Base-by-base conservation (phyloP, 2,888 invertebrate species). In the Ernsta delagoae region DNA sequence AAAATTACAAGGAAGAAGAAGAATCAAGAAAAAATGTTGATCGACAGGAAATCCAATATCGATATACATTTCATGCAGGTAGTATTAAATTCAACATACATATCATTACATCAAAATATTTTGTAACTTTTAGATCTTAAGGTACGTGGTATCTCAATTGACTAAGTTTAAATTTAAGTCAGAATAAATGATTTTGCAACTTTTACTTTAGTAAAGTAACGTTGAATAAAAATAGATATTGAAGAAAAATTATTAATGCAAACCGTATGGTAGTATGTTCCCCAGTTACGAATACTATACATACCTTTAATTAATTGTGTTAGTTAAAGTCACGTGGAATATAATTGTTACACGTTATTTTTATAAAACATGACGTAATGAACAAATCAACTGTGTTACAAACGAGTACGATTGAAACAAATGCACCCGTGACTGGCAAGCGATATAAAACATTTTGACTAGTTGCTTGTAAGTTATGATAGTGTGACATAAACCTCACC, bases 1-100 rank as follows among this genome's bases (percentile, higher is more conserved):
- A 75, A 78, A 75, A 83, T 84, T 82, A 86, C 81, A 79, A 79
- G 80, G 82, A 82, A 84, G 74, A 75, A 73, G 12, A 79, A 75
- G 77, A 78, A 78, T 73, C 69, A 71, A 73, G 76, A 78, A 77
- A 79, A 77, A 73, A 61, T 53, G 16, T 41, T 43, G 54, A 54
- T 56, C 36, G 45, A 39, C 54, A 43, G 43, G 67, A 61, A 56
- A 67, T 67, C 61, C 45, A 31, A 54, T 34, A 45, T 45, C 54
- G 36, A 36, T 45, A 61, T 61, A 54, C 36, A 11, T 60, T 67
- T 39, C 6, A 39, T 39, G 24, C 24, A 24, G 24, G n/a, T n/a
- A n/a, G n/a, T n/a, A n/a, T n/a, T n/a, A n/a, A n/a, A n/a, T n/a
- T n/a, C n/a, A n/a, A n/a, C n/a, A n/a, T n/a, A n/a, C n/a, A n/a